These are phyloP conservation scores for Aspidapion aeneum DNA, from an alignment of 2,888 invertebrate species.

Conservation along the genomic window DNA sequence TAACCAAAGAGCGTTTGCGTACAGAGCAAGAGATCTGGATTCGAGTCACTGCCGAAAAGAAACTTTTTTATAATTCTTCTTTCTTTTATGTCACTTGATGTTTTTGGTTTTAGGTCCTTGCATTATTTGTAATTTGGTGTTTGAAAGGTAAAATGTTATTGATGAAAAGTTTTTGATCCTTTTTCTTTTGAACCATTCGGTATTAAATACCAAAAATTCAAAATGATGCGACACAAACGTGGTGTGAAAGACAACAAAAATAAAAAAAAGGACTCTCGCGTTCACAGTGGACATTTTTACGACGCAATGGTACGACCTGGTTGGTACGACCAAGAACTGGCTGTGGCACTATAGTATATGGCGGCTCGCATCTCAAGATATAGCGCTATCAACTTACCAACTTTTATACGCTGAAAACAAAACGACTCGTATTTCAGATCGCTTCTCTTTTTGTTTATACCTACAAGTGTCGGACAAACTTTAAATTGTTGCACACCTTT, in stretches of 20 bases:
- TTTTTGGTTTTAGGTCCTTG: no score
- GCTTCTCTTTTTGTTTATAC: constrained; percentile 37
- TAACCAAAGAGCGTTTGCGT: no score
- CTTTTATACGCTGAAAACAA: constrained; percentile 49
- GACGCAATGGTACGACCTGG: background rate
- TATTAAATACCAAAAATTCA: background rate
- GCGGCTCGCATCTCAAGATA: constrained; percentile 37
- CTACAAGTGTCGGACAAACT: constrained; percentile 44
- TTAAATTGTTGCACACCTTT: constrained; percentile 41
- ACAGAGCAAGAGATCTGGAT: no score
- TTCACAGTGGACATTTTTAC: background rate
- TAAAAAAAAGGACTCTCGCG: background rate
- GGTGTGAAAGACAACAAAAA: no score
- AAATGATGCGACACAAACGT: background rate
- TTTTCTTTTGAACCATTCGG: no score
- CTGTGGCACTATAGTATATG: background rate
- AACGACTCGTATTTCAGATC: constrained; percentile 48
- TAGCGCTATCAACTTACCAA: constrained; percentile 50
- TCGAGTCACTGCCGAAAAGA: no score
- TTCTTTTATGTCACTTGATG: no score
- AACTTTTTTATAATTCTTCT: no score
- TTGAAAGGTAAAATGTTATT: no score
- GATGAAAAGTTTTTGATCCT: no score
- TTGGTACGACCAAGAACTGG: no score
- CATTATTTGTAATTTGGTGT: no score